phyloP scores from a whole-genome alignment of 2,113 vertebrate genomes.

The Aphyosemion australe region DNA sequence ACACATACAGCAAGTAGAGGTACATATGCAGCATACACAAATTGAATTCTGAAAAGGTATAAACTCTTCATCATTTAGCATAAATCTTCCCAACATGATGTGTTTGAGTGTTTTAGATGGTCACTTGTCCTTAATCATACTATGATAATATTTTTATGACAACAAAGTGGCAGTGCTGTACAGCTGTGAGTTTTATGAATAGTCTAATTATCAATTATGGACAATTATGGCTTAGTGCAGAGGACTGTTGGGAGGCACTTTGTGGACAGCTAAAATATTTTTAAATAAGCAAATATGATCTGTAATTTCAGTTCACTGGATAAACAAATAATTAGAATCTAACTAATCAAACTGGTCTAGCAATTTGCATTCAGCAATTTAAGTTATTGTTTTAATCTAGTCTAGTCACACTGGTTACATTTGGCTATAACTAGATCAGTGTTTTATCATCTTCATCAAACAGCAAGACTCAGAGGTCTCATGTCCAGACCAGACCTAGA shows the following conservation, averaged over 20 bases:
- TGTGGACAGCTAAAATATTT: slow-evolving; percentile 22
- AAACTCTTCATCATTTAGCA: not conserved
- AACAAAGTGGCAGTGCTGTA: slow-evolving; percentile 41
- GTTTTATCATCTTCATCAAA: too few species aligned
- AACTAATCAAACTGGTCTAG: not conserved
- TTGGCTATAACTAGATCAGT: too few species aligned
- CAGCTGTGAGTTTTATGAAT: slow-evolving; percentile 64
- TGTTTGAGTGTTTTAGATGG: slow-evolving; percentile 25
- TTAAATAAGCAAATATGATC: slow-evolving; percentile 26
- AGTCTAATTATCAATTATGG: slow-evolving; percentile 56
- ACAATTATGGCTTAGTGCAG: slow-evolving; percentile 34
- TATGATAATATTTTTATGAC: slow-evolving; percentile 47
- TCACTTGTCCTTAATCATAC: slow-evolving; percentile 24
- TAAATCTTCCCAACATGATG: slow-evolving; percentile 1
- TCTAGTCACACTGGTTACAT: too few species aligned
- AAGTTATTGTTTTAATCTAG: not conserved
- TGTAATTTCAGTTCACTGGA: slow-evolving; percentile 13
- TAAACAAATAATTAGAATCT: not conserved
- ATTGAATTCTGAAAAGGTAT: not conserved
- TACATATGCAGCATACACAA: not conserved
- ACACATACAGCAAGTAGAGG: not conserved
- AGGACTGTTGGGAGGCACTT: slow-evolving; percentile 43
- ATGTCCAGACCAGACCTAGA: too few species aligned
- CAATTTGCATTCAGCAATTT: not conserved
- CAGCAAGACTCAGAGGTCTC: too few species aligned